Percentiles rank a stretch among this genome's conserved stretches.
Conservation (phyloP, 2,113 vertebrate genomes). For the Oreocharis arfaki region DNA sequence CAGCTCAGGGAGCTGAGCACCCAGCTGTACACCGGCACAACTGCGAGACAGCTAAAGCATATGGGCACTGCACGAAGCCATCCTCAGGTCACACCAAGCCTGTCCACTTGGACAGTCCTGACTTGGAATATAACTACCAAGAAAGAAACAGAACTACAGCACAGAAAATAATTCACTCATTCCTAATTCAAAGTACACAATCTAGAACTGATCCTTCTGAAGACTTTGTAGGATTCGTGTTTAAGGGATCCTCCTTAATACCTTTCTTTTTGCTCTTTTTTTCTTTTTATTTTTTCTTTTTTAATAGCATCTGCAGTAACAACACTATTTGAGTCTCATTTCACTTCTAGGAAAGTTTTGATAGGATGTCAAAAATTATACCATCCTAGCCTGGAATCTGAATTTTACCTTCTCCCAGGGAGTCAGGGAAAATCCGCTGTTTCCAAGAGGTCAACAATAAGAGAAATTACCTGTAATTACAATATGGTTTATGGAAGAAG, state of each 20-base stretch:
- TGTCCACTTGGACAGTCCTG: background rate
- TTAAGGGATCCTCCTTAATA: background rate
- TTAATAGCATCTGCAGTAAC: background rate
- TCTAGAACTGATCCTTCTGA: background rate
- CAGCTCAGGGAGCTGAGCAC: background rate
- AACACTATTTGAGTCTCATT: background rate
- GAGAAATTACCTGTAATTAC: background rate
- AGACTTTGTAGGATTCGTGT: background rate
- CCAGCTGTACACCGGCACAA: rapidly evolving
- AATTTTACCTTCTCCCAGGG: background rate
- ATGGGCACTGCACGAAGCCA: rapidly evolving
- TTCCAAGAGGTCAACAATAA: background rate
- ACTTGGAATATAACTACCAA: background rate
- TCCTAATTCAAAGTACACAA: background rate
- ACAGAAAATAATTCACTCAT: background rate
- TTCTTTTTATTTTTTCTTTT: background rate
- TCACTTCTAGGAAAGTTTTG: background rate
- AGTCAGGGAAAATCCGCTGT: background rate
- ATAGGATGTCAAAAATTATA: background rate
- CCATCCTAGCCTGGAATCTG: background rate
- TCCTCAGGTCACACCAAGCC: background rate
- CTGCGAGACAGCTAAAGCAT: background rate
- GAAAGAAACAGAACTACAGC: background rate
- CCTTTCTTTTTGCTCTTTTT: background rate
- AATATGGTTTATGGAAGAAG: background rate